Conservation (phyloP, 2,888 invertebrate species). For the Allacma fusca region DNA sequence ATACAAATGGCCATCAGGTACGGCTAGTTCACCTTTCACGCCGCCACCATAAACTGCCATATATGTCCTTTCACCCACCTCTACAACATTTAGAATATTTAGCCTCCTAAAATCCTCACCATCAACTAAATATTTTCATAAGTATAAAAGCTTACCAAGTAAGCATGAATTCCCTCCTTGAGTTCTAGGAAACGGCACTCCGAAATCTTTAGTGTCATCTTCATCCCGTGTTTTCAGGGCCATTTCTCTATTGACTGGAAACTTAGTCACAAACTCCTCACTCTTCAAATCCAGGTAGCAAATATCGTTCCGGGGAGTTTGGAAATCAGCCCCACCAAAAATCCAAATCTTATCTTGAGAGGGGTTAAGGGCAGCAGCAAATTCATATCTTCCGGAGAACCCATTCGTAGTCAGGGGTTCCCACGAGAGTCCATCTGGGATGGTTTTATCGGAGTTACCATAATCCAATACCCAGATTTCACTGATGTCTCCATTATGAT, state of each 20-base stretch:
- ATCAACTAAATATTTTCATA: no score
- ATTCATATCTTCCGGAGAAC: constrained; percentile 43
- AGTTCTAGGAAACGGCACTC: constrained; percentile 34
- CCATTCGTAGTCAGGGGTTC: neutral
- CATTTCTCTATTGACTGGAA: constrained; percentile 16
- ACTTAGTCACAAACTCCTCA: no score
- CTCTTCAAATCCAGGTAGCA: constrained; percentile 35
- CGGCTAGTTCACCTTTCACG: constrained; percentile 49
- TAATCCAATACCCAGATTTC: constrained; percentile 43
- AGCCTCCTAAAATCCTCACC: no score
- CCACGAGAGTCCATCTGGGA: constrained; percentile 2
- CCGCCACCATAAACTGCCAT: constrained; percentile 53
- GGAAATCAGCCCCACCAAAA: constrained; percentile 46
- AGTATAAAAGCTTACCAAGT: no score
- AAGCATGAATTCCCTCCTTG: constrained; percentile 45
- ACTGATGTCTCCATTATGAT: constrained; percentile 40
- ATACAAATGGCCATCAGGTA: constrained; percentile 52
- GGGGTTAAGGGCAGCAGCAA: constrained; percentile 31
- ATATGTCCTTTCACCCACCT: constrained; percentile 34
- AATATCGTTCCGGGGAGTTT: constrained; percentile 41
- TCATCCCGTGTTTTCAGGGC: neutral
- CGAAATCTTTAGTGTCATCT: neutral
- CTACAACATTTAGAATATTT: no score
- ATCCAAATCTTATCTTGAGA: constrained; percentile 35
- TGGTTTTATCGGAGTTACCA: neutral